Evolutionary conservation across 2,113 vertebrate genomes (phyloP).

Genomic region (Delphinus delphis): DNA sequence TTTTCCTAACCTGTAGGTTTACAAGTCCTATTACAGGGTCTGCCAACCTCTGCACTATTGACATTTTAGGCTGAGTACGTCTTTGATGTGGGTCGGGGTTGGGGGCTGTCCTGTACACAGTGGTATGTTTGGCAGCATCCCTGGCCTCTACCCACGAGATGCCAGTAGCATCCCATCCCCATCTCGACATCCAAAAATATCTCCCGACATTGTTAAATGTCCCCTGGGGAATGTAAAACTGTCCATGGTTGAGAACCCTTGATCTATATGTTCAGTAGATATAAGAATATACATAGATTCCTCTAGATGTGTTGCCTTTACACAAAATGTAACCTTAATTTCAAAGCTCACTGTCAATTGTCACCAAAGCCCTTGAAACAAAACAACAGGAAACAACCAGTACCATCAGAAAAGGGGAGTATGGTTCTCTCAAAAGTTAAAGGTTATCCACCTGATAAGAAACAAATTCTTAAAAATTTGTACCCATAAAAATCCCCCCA

Average conservation of each 20-base stretch:
- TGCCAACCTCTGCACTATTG: not conserved
- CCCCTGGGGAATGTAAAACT: not conserved
- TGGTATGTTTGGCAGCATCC: not conserved
- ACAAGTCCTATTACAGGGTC: not conserved
- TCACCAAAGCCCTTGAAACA: not conserved
- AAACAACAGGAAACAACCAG: slow-evolving; percentile 9
- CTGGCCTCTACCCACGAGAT: not conserved
- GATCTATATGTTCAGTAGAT: not conserved
- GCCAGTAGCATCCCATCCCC: not conserved
- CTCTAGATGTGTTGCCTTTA: not conserved
- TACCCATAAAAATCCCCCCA: not conserved
- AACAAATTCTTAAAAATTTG: not conserved
- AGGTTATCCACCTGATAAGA: not conserved
- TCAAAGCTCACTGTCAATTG: not conserved
- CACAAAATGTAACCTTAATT: slow-evolving; percentile 25
- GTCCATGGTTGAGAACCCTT: not conserved
- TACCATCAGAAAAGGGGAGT: not conserved
- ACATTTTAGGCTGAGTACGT: not conserved
- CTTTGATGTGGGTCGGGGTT: not conserved
- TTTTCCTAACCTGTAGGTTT: not conserved
- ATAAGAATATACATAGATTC: not conserved
- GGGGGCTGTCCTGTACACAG: not conserved
- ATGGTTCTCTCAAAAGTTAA: slow-evolving; percentile 1
- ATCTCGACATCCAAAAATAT: not conserved
- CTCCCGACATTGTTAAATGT: not conserved